Conservation (phyloP, 2,797 vertebrate species). For the Spinibarbus caldwelli region DNA sequence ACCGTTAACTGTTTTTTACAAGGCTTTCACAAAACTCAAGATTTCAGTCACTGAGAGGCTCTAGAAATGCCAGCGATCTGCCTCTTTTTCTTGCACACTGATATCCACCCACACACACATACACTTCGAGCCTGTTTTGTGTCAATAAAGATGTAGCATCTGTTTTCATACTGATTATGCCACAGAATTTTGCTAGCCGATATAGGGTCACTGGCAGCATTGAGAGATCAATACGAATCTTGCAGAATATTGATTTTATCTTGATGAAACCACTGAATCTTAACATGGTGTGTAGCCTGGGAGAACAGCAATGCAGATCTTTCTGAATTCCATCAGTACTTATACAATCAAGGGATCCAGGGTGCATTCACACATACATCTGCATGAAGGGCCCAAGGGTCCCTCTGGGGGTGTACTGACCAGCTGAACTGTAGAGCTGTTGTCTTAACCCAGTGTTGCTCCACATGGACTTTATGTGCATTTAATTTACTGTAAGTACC, state of each 20-base stretch:
- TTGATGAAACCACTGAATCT: slow-evolving; percentile 65
- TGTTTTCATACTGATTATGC: slow-evolving; percentile 44
- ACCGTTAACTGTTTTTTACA: slow-evolving; percentile 17
- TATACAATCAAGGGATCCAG: slow-evolving; percentile 12
- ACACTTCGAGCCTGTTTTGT: background rate
- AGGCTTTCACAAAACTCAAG: slow-evolving; percentile 22
- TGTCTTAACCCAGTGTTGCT: background rate
- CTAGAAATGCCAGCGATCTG: slow-evolving; percentile 10
- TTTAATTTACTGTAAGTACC: background rate
- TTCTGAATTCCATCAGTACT: slow-evolving; percentile 15
- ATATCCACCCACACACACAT: slow-evolving; percentile 7
- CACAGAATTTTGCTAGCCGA: slow-evolving; percentile 33
- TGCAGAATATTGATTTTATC: slow-evolving; percentile 63
- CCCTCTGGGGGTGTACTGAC: background rate
- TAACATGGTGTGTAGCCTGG: slow-evolving; percentile 43
- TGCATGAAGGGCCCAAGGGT: background rate
- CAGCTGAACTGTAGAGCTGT: background rate
- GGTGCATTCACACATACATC: background rate
- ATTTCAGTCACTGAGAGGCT: background rate
- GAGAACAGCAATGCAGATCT: slow-evolving; percentile 1
- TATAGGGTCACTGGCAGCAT: slow-evolving; percentile 27
- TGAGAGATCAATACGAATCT: slow-evolving; percentile 67
- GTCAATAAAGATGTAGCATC: slow-evolving; percentile 36
- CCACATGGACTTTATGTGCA: background rate
- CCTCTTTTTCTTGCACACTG: background rate